phyloP scores from a whole-genome alignment of 2,113 vertebrate genomes.

The Catharus bicknelli region DNA sequence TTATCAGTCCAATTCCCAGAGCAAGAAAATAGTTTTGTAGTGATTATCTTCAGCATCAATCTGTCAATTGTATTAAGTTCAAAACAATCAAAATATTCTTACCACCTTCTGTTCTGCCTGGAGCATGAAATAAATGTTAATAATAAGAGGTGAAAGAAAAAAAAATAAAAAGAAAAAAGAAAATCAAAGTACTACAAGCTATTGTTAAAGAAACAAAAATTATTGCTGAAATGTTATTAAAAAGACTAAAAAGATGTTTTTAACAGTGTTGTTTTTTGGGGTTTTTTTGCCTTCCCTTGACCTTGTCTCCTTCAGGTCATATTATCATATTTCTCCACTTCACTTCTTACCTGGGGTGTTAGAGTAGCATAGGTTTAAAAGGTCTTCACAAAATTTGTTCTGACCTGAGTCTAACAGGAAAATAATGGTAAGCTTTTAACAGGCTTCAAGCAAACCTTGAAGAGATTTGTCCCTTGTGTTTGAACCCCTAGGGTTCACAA shows the following conservation, averaged over 20 bases:
- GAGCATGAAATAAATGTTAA: background rate
- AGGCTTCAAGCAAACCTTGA: background rate
- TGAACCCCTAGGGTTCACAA: background rate
- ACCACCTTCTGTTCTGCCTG: background rate
- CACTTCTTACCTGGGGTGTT: background rate
- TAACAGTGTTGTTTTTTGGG: accelerated
- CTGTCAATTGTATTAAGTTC: background rate
- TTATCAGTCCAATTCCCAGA: background rate
- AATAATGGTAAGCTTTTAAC: background rate
- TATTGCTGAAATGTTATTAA: background rate
- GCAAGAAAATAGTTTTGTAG: background rate
- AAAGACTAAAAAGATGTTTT: background rate
- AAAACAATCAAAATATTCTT: background rate
- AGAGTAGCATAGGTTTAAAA: background rate
- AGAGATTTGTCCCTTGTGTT: background rate
- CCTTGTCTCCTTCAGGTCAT: background rate
- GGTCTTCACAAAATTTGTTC: background rate
- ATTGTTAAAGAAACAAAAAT: background rate
- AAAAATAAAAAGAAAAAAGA: background rate
- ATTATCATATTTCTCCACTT: background rate
- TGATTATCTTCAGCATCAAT: background rate
- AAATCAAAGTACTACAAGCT: background rate
- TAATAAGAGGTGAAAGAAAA: background rate
- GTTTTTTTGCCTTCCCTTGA: background rate
- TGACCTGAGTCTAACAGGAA: background rate